Evolutionary conservation across 2,797 vertebrate genomes (phyloP), one percentile per base, ranked within the genome.

Genomic region (Onychomys arenicola): DNA sequence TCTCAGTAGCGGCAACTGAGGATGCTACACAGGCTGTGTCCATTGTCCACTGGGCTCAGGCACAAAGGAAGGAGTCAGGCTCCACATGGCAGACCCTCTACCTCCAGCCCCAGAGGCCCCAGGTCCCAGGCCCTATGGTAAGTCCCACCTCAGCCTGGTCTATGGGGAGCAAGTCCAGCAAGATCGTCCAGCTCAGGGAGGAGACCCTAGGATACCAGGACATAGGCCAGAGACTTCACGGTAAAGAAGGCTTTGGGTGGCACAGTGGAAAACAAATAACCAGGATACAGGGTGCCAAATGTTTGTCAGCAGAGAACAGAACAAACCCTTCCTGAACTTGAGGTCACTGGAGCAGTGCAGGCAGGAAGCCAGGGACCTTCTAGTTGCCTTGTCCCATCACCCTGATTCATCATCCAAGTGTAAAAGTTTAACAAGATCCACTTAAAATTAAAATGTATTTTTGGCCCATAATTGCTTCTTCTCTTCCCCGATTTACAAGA

Each of bases 401-500:
- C 23, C 0, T 23, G 32, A 93, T 76, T 95, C 93, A 93, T 65
- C 82, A 91, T 73, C 90, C 89, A 69, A 83, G 78, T 25, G 13
- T 86, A 93, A 92, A 98, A 86, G 85, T 81, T 90, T 75, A 43
- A 95, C 96, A 37, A 76, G 6, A 57, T 49, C 87, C 93, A 73
- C 95, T 94, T 92, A 76, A 95, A 97, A 95, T 94, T 96, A 93
- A 95, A 95, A 88, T 0, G 1, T 71, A 87, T 97, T 96, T 95
- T 78, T 12, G 8, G 76, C 90, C 95, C 2, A 0, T n/a, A 59
- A 89, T 14, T 95, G 69, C 59, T 40, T 57, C 96, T 83, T 92
- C 95, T 46, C 69, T 96, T 88, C 61, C 83, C 21, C 6, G 19
- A 32, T 84, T 89, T 80, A 43, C 57, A 86, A 75, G 94, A 87